Evolutionary conservation across 1,140 invertebrate genomes (phyloP).

Genomic region (Episyrphus balteatus): DNA sequence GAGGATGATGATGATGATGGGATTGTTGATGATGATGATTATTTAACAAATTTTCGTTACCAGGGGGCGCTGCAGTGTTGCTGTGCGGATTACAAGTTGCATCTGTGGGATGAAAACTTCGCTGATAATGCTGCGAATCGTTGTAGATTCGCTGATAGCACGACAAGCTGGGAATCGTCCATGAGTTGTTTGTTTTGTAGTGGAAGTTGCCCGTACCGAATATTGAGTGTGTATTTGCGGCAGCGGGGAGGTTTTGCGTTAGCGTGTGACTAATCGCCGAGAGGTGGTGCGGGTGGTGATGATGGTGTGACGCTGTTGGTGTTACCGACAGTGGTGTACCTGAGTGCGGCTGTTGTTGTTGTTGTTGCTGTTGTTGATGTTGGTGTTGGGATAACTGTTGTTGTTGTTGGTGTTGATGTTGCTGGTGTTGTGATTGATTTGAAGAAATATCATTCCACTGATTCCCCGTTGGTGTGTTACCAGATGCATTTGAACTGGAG

Average conservation of each 20-base stretch:
- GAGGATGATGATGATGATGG: too few species aligned
- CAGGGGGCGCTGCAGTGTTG: constrained; percentile 9
- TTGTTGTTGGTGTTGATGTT: constrained; percentile 19
- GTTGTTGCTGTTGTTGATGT: constrained; percentile 5
- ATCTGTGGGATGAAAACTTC: constrained; percentile 14
- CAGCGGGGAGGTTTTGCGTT: constrained; percentile 6
- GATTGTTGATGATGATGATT: constrained; percentile 2
- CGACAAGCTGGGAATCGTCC: constrained; percentile 26
- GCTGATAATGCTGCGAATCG: constrained; percentile 28
- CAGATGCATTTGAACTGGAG: background rate
- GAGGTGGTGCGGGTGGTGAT: constrained; percentile 15
- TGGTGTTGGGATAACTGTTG: constrained; percentile 10
- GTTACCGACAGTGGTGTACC: constrained; percentile 17
- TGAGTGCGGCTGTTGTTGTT: constrained; percentile 8
- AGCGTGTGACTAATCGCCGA: constrained; percentile 15
- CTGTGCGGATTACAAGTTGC: background rate
- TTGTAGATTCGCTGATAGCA: constrained; percentile 29
- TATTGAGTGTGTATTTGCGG: constrained; percentile 29
- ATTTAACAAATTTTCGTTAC: constrained; percentile 15
- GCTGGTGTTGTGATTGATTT: constrained; percentile 14
- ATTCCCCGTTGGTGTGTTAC: background rate
- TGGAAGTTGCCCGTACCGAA: constrained; percentile 34
- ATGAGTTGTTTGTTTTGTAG: constrained; percentile 34
- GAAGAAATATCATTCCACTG: background rate
- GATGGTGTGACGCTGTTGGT: constrained; percentile 23